Evolutionary conservation across 2,113 vertebrate species (phyloP), one percentile per base, ranked within the genome.

Genomic region (Psophia crepitans): DNA sequence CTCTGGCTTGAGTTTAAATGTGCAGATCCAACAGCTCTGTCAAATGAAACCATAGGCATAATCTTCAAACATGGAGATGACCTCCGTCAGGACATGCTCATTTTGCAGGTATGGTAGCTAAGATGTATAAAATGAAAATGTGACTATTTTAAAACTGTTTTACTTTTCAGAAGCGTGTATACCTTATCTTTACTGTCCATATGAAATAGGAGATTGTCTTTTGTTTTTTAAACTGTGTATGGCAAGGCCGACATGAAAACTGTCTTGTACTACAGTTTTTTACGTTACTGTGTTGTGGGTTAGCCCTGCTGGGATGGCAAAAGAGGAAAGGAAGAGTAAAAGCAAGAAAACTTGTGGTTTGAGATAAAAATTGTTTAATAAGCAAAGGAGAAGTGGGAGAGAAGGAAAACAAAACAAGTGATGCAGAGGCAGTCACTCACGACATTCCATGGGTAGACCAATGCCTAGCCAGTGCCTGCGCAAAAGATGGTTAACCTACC

Each of bases 61-160:
- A 99, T 99, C 95, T 99, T 99, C 96, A 99, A 99, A 94, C 99
- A 99, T 2, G 99, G 99, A 3, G 99, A 99, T 23, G 99, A 99
- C 95, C 98, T 99, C 48, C 98, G 99, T 5, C 99, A 99, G 97
- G 99, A 99, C 87, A 99, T 99, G 99, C 98, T 99, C 48, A 99
- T 99, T 97, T 98, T 99, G 91, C 99, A 99, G 99, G 99, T 99
- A 97, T 23, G 76, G 17, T 43, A 80, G 53, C 13, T 75, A 35
- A 84, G 83, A 37, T 61, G 17, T 57, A 9, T 37, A 46, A 66
- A 64, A 54, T 63, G 0, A 84, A 19, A 66, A 35, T 1, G 2
- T 56, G 3, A 79, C 26, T 56, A 71, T 71, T 81, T 81, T 14
- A 0, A 54, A 66, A 54, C 60, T 0, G 2, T 71, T 91, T 87